Evolutionary conservation across 1,140 invertebrate genomes (phyloP), one percentile per base, ranked within the genome.

Genomic region (Ptiloglossa arizonensis): DNA sequence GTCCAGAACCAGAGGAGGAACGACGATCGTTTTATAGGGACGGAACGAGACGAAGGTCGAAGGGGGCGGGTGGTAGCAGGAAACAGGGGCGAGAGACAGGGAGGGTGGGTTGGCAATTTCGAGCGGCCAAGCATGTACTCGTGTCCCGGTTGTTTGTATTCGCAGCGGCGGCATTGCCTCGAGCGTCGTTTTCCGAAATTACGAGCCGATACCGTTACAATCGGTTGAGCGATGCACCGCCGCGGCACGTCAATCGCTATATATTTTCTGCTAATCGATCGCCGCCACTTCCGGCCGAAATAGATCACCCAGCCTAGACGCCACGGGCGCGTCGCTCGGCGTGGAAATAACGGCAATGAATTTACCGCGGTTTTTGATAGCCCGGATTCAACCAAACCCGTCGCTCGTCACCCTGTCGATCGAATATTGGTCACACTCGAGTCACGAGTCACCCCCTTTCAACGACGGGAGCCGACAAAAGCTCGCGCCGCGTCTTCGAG

Each of bases 161-260:
- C 79, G 77, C 71, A 70, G 38, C 63, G 29, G 35, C 46, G 67
- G 59, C 71, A 15, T 56, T 52, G 82, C 82, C 70, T 38, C 60
- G 67, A 83, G 82, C 82, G 60, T 80, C 77, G 82, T 83, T 84
- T 84, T 76, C 82, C 81, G 62, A 84, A 84, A 84, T 84, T 83
- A 83, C 81, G 82, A 83, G 59, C 78, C 81, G 82, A 84, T 84
- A 84, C 71, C 81, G 81, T 84, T 80, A 83, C 82, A 80, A 76
- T 74, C 81, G 81, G 70, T 80, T 80, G 81, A 80, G 77, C 82
- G 81, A 80, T 83, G 81, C 79, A 75, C 77, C 77, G 67, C 73
- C 66, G 73, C 71, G 71, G 78, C 81, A 83, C 82, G 82, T 83
- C 77, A 80, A 83, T 84, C 82, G 77, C 80, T 84, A 75, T 84